Evolutionary conservation across 2,797 vertebrate species (phyloP).

Genomic region (Acanthopagrus latus): DNA sequence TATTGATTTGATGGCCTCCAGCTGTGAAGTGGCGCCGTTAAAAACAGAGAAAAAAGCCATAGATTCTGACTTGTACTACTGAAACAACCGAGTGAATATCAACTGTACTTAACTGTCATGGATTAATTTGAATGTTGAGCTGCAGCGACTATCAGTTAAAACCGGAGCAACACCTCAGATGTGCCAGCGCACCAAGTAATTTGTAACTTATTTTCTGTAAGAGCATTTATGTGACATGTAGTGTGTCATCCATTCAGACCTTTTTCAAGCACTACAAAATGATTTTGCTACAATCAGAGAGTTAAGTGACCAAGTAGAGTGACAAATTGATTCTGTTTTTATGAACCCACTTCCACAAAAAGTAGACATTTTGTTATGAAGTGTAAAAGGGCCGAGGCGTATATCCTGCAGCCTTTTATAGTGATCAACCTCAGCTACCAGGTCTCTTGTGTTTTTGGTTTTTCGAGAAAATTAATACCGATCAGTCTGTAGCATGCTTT

Average conservation of each 20-base stretch:
- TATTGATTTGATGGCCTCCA: constrained; percentile 52
- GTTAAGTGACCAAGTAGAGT: constrained; percentile 34
- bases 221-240: constrained; percentile 51
- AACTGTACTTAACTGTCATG: constrained; percentile 18
- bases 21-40: constrained; percentile 35
- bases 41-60: constrained; percentile 62
- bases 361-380: constrained; percentile 68
- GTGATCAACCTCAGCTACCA: constrained; percentile 48
- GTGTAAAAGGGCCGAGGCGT: constrained; percentile 69
- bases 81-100: constrained; percentile 24
- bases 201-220: constrained; percentile 46
- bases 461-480: constrained; percentile 46
- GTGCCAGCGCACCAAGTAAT: constrained; percentile 24
- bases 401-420: constrained; percentile 80
- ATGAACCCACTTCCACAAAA: constrained; percentile 52
- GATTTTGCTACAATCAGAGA: constrained; percentile 51
- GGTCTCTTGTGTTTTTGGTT: constrained; percentile 52
- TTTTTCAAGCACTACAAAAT: constrained; percentile 70
- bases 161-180: constrained; percentile 18
- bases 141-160: constrained; percentile 39
- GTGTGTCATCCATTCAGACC: constrained; percentile 36
- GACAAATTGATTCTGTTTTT: constrained; percentile 69
- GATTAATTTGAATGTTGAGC: constrained; percentile 40
- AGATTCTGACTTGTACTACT: constrained; percentile 53
- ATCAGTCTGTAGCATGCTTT: constrained; percentile 57